Base-by-base conservation (phyloP, 1,140 invertebrate species). In the Cecropterus lyciades region DNA sequence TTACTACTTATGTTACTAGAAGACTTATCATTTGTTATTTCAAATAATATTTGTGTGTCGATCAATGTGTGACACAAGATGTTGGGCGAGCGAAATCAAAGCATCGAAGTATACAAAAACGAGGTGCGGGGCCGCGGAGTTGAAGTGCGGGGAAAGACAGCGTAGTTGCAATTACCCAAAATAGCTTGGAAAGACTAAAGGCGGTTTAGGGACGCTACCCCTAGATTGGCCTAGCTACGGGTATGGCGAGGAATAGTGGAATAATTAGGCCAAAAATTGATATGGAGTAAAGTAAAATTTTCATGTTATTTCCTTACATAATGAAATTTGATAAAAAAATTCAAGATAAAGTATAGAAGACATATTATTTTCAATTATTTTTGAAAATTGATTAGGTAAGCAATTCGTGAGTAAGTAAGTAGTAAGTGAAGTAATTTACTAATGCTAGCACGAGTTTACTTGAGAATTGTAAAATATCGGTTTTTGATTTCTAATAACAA, bases 61-160 rank as follows among this genome's bases (percentile, higher is more conserved):
- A 37, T 11, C 9, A 11, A 7, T 33, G 3, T 5, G 30, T 33
- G 30, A 33, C 8, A 8, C 16, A 57, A 4, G 14, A 30, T 66
- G 55, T 33, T 67, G 67, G 69, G 45, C 53, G 66, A 48, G 48
- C 53, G 63, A 69, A 51, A 57, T 57, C 33, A 49, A 67, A 67
- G 63, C 57, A 69, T 66, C 56, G 20, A 30, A 46, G 43, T 53
- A 53, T 40, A 55, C 42, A n/a, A 45, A 43, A 30, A 69, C 15
- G 62, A 72, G 72, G 73, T 65, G 75, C 70, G 75, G 75, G 73
- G 68, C 63, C 72, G 75, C 75, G 70, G 72, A 69, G 66, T 57
- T 27, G 56, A 17, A 49, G 53, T 49, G 72, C 30, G 48, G 43
- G 42, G 48, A 37, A 52, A 46, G 73, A 59, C 11, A 56, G 27